Evolutionary conservation across 2,113 vertebrate genomes (phyloP).

Genomic region (Muscicapa adusta): DNA sequence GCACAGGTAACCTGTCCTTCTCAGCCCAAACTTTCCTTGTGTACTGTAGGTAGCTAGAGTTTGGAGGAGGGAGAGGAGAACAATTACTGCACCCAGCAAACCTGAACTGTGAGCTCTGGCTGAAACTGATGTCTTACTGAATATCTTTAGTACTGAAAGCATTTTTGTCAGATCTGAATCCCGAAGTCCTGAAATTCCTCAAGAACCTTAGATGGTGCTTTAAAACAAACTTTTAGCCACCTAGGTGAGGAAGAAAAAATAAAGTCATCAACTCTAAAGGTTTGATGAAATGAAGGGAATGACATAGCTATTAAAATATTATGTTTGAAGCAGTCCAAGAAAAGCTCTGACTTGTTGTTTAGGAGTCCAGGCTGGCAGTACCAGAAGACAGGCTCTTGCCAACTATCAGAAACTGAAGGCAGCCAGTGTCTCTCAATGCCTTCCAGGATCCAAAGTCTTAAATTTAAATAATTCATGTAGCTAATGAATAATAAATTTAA

Average conservation of each 20-base stretch:
- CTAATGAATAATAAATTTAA: constrained; percentile 65
- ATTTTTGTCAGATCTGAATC: not conserved
- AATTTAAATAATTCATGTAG: constrained; percentile 31
- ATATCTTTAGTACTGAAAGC: not conserved
- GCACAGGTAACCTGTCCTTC: not conserved
- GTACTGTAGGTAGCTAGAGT: not conserved
- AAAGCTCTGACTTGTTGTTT: not conserved
- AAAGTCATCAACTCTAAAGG: not conserved
- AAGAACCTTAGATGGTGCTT: not conserved
- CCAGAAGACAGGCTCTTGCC: not conserved
- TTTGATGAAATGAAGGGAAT: not conserved
- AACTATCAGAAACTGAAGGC: not conserved
- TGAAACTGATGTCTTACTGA: not conserved
- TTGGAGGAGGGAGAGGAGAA: not conserved
- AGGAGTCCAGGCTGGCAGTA: not conserved
- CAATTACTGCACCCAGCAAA: not conserved
- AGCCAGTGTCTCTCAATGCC: not conserved
- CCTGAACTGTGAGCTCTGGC: not conserved
- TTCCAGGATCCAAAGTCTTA: constrained; percentile 1
- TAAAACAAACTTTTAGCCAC: not conserved
- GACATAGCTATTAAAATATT: not conserved
- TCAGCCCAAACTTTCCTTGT: not conserved
- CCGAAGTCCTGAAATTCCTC: not conserved
- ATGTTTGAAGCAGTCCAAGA: not conserved
- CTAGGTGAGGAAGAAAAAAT: not conserved